Evolutionary conservation across 2,797 vertebrate genomes (phyloP).

Genomic region (Lepus townsendii): DNA sequence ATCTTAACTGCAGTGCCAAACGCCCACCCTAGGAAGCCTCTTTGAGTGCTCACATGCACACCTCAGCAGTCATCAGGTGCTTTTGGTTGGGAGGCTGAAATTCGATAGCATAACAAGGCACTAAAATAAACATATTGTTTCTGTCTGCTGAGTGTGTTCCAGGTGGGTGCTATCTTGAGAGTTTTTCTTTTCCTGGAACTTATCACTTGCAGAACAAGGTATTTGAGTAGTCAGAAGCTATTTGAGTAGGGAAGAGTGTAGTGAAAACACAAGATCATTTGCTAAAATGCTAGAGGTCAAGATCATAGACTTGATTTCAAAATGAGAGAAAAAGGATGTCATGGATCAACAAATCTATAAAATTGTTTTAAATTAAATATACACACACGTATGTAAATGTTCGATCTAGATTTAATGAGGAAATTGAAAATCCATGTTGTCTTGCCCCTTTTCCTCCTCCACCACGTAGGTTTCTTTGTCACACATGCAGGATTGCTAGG

Average conservation of each 20-base stretch:
- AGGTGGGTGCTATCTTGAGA: constrained; percentile 5
- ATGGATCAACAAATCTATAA: neutral
- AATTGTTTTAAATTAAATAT: neutral
- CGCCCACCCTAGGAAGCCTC: neutral
- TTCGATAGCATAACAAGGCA: neutral
- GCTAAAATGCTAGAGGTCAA: constrained; percentile 12
- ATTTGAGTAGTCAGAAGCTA: neutral
- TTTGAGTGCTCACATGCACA: neutral
- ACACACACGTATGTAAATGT: neutral
- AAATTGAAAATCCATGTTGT: neutral
- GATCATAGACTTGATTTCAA: constrained; percentile 42
- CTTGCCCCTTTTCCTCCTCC: neutral
- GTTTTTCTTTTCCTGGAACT: constrained; percentile 17
- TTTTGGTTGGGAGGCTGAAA: constrained; percentile 27
- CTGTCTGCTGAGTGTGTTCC: neutral
- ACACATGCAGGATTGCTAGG: neutral
- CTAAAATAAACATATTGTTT: constrained; percentile 51
- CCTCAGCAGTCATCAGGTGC: constrained; percentile 16
- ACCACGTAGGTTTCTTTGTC: no score
- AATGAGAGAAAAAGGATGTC: constrained; percentile 2
- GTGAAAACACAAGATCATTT: constrained; percentile 6
- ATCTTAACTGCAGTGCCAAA: no score
- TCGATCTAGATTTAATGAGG: neutral
- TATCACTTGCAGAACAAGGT: neutral
- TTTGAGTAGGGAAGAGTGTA: neutral